Evolutionary conservation across 2,888 invertebrate genomes (phyloP).

Genomic region (Polydrusus cervinus): DNA sequence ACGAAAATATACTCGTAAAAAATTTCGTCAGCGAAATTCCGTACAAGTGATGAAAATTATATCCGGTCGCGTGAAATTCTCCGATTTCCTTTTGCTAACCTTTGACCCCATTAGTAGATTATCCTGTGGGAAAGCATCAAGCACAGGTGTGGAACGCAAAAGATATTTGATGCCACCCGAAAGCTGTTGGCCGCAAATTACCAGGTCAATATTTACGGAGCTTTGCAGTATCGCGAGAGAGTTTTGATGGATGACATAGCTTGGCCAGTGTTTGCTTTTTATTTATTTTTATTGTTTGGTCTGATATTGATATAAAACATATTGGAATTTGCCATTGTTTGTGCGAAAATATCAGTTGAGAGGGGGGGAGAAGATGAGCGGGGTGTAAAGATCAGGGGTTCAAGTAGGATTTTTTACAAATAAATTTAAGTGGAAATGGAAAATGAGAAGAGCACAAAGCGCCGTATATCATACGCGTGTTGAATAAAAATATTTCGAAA

Average conservation of each 20-base stretch:
- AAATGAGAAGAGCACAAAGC: too few species aligned
- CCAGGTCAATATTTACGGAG: slow-evolving; percentile 32
- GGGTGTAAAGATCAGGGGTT: too few species aligned
- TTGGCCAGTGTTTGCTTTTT: slow-evolving; percentile 18
- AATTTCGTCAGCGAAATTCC: slow-evolving; percentile 1
- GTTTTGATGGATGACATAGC: slow-evolving; percentile 30
- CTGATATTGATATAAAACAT: background rate
- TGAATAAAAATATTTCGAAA: too few species aligned
- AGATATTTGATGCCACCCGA: slow-evolving; percentile 39
- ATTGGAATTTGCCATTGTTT: background rate
- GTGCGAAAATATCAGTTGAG: too few species aligned
- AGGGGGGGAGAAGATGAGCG: too few species aligned
- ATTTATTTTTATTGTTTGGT: slow-evolving; percentile 9
- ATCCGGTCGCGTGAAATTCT: slow-evolving; percentile 21
- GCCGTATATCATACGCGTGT: too few species aligned
- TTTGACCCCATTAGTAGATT: slow-evolving; percentile 47
- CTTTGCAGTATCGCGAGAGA: slow-evolving; percentile 2
- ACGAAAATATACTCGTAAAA: background rate
- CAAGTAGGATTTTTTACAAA: too few species aligned
- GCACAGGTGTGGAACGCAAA: slow-evolving; percentile 43
- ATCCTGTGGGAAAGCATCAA: slow-evolving; percentile 48
- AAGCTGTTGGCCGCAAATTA: slow-evolving; percentile 35
- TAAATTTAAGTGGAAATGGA: too few species aligned
- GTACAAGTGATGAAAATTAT: background rate
- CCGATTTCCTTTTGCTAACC: slow-evolving; percentile 20